Evolutionary conservation across 1,140 invertebrate species (phyloP).

Genomic region (Saccostrea cuccullata): DNA sequence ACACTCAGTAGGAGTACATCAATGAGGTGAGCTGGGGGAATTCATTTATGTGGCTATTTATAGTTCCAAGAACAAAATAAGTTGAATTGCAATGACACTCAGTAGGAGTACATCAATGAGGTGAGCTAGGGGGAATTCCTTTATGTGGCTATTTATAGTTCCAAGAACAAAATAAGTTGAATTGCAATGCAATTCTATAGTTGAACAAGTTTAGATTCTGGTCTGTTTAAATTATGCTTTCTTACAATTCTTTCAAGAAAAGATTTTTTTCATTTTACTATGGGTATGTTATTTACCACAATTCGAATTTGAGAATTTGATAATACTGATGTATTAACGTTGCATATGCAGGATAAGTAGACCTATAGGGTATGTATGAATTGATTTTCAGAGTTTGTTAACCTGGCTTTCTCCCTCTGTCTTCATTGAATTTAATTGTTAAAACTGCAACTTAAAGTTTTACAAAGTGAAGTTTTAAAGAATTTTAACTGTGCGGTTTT

Average conservation of each 20-base stretch:
- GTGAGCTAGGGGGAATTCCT: slow-evolving; percentile 37
- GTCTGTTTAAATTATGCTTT: too few relatives aligned
- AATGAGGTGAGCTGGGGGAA: slow-evolving; percentile 58
- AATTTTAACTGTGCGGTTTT: too few relatives aligned
- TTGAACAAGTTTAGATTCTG: too few relatives aligned
- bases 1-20: slow-evolving; percentile 68
- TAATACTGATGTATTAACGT: not conserved
- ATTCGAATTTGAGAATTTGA: too few relatives aligned
- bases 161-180: too few relatives aligned
- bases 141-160: too few relatives aligned
- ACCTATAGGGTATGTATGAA: slow-evolving; percentile 17
- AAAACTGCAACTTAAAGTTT: not conserved
- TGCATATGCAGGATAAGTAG: not conserved
- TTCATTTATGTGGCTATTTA: too few relatives aligned
- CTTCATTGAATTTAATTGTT: not conserved
- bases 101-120: slow-evolving; percentile 68
- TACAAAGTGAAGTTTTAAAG: not conserved
- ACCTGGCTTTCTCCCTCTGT: not conserved
- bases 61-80: too few relatives aligned
- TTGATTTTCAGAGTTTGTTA: not conserved
- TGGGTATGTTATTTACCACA: too few relatives aligned
- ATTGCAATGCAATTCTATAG: too few relatives aligned
- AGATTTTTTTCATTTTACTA: too few relatives aligned
- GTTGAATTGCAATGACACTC: slow-evolving; percentile 47
- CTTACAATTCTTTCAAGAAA: too few relatives aligned